Evolutionary conservation across 37 sponge, comb jelly and placozoan genomes (phyloP).

Genomic region (Tethya wilhelma): DNA sequence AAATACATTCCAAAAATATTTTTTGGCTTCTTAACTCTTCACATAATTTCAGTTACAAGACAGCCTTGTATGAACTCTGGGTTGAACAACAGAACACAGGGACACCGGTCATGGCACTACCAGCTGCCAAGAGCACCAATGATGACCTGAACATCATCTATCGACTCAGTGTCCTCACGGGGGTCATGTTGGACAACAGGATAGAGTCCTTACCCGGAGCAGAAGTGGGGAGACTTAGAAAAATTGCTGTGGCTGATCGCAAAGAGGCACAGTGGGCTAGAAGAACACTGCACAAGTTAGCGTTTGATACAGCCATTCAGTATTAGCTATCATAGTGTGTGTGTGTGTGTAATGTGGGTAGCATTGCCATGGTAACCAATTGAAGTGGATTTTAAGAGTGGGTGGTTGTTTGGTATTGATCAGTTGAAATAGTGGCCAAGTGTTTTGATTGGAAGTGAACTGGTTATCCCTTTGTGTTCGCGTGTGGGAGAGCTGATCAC

Average conservation of each 20-base stretch:
- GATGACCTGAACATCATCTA: constrained; percentile 34
- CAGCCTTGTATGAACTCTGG: constrained; percentile 49
- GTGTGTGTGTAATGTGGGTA: too few species aligned
- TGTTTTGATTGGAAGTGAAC: too few species aligned
- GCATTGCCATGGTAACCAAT: too few species aligned
- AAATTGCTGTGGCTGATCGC: constrained; percentile 21
- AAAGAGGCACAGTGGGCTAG: constrained; percentile 57
- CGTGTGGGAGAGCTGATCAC: too few species aligned
- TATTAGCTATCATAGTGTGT: too few species aligned
- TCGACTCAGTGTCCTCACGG: constrained; percentile 43
- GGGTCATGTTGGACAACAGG: constrained; percentile 35
- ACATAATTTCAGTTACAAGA: constrained; percentile 48
- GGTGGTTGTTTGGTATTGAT: too few species aligned
- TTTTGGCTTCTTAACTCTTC: too few species aligned
- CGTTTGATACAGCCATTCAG: neutral
- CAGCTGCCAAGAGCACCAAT: neutral
- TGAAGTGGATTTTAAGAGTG: too few species aligned
- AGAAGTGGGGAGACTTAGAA: constrained; percentile 7
- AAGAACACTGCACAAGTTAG: constrained; percentile 53
- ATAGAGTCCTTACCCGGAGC: constrained; percentile 16
- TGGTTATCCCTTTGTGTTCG: too few species aligned
- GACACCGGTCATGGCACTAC: neutral
- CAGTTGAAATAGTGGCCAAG: too few species aligned
- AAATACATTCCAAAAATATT: too few species aligned
- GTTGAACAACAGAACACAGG: neutral